Evolutionary conservation across 2,888 invertebrate genomes (phyloP).

Genomic region (Germaria angustata): DNA sequence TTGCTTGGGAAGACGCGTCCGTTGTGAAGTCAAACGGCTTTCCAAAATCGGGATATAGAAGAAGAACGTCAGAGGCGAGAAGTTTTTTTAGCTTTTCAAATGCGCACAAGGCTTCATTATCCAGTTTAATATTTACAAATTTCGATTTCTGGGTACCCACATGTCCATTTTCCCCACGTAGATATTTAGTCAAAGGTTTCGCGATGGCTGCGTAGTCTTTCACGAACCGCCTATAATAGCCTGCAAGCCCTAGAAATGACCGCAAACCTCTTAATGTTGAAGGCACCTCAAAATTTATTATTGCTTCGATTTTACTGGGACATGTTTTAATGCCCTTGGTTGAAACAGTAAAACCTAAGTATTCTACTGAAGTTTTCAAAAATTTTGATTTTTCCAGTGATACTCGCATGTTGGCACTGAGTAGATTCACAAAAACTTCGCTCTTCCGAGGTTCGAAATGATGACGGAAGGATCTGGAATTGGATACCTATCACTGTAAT

Average conservation of each 20-base stretch:
- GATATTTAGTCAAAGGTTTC: too few relatives aligned
- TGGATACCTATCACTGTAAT: conserved; percentile 54
- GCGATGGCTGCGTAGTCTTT: too few relatives aligned
- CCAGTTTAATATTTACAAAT: background rate
- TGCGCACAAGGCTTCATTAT: background rate
- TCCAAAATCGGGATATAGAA: background rate
- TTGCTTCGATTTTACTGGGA: background rate
- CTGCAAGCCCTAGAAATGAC: too few relatives aligned
- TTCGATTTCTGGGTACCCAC: background rate
- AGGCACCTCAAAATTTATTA: background rate
- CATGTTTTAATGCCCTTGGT: too few relatives aligned
- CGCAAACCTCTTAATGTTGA: background rate
- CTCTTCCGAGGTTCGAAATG: conserved; percentile 51
- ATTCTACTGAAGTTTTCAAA: too few relatives aligned
- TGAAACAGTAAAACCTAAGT: background rate
- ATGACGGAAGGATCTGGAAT: conserved; percentile 53
- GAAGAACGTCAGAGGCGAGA: background rate
- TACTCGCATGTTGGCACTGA: too few relatives aligned
- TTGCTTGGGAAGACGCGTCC: background rate
- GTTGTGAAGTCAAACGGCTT: background rate
- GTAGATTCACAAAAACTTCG: conserved; percentile 33
- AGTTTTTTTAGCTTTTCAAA: background rate
- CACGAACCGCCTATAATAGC: too few relatives aligned
- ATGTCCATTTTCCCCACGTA: background rate
- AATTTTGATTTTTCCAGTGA: too few relatives aligned